Base-by-base conservation (phyloP, 2,113 vertebrate genomes). In the Stomatorhinus ivindoensis region DNA sequence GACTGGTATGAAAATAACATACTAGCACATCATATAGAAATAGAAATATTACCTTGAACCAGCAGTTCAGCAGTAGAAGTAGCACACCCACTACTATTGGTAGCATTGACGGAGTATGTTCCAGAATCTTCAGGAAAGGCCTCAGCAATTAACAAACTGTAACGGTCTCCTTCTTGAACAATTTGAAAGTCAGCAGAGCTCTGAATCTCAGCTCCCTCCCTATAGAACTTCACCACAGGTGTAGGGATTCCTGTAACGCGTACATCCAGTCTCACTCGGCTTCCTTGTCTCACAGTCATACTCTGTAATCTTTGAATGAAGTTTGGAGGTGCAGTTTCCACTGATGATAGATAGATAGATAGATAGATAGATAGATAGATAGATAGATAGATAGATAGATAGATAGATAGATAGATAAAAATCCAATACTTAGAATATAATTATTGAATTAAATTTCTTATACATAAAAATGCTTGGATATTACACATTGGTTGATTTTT, bases 101-200 rank as follows among this genome's bases (percentile, higher is more conserved):
- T 96, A 35, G 98, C 98, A 73, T 96, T 99, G 91, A 98, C 98
- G 19, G 98, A 99, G 95, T 99, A 99, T 1, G 97, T 99, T 90
- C 98, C 98, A 91, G 98, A 98, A 95, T 98, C 98, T 95, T 99
- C 96, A 35, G 97, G 97, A 93, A 98, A 98, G 84, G 97, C 97
- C 96, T 99, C 97, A 1, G 96, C 96, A 92, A 99, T 98, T 92
- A 98, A 94, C 95, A 97, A 95, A 95, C 96, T 97, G 95, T 97
- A 97, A 94, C 97, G 96, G 93, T 99, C 97, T 92, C 96, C 97
- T 91, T 99, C 98, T 94, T 97, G 97, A 92, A 96, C 94, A 96
- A 97, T 97, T 96, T 96, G 95, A 87, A 97, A 97, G 96, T 97
- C 97, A 92, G 93, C 94, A 94, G 97, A 97, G 94, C 96, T 97